Evolutionary conservation across 2,113 vertebrate genomes (phyloP).

Genomic region (Dendropsophus ebraccatus): DNA sequence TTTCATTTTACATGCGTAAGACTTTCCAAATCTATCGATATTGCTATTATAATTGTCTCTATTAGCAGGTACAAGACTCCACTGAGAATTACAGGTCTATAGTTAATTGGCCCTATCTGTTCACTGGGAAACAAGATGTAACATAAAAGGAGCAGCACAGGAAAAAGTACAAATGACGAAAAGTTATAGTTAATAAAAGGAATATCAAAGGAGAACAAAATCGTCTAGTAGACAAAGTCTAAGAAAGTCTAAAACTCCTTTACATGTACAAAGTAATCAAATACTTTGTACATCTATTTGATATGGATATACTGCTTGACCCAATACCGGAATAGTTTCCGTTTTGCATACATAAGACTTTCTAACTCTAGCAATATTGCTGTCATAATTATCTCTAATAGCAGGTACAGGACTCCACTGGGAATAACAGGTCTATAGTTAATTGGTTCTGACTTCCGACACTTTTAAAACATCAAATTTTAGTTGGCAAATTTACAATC

Average conservation of each 20-base stretch:
- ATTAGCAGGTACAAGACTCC: no score
- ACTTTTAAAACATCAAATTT: slow-evolving; percentile 24
- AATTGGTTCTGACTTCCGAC: slow-evolving; percentile 36
- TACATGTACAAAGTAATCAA: not conserved
- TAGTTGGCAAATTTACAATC: slow-evolving; percentile 11
- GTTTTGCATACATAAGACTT: not conserved
- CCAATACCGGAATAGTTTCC: not conserved
- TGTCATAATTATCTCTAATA: slow-evolving; percentile 9
- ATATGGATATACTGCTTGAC: not conserved
- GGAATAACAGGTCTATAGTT: slow-evolving; percentile 10
- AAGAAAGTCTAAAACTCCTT: not conserved
- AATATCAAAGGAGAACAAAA: not conserved
- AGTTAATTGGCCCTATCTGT: no score
- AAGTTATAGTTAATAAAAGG: not conserved
- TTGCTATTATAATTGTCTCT: no score
- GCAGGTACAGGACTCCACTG: slow-evolving; percentile 10
- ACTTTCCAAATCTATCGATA: no score
- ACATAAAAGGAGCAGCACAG: no score
- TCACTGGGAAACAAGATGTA: no score
- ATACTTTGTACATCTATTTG: not conserved
- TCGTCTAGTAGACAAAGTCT: not conserved
- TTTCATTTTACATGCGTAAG: no score
- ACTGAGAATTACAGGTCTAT: no score
- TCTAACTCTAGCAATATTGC: not conserved
- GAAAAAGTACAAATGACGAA: no score